phyloP scores from a whole-genome alignment of 2,113 vertebrate species.

The Sigmodon hispidus region DNA sequence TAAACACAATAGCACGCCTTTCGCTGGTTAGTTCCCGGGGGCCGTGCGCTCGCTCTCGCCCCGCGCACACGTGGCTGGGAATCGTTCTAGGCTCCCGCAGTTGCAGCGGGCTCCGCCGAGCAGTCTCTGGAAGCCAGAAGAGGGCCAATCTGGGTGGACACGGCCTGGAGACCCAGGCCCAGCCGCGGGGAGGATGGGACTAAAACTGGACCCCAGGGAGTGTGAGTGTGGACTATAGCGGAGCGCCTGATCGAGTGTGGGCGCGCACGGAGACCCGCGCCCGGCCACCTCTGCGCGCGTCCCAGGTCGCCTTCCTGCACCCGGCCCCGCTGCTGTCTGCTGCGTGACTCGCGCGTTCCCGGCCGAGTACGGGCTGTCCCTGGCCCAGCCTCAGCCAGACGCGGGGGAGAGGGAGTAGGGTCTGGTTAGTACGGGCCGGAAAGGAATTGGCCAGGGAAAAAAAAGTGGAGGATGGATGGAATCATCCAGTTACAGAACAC shows the following conservation, averaged over 20 bases:
- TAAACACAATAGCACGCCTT: not conserved
- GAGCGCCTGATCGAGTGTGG: not conserved
- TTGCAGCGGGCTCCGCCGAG: not conserved
- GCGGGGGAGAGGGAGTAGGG: slow-evolving; percentile 40
- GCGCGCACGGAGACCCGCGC: not conserved
- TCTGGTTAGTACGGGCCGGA: slow-evolving; percentile 25
- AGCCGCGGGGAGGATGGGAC: not conserved
- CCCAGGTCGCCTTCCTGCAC: not conserved
- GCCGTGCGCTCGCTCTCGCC: not conserved
- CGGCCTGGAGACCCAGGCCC: not conserved
- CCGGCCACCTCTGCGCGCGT: not conserved
- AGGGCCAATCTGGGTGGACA: not conserved
- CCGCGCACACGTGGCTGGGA: not conserved
- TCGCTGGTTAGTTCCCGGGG: not conserved
- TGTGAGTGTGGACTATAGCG: not conserved
- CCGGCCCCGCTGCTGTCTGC: not conserved
- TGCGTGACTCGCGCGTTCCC: slow-evolving; percentile 15
- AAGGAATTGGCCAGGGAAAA: not conserved
- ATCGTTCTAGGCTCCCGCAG: slow-evolving; percentile 51
- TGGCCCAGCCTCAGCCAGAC: slow-evolving; percentile 64
- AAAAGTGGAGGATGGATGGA: not conserved
- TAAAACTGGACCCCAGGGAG: not conserved
- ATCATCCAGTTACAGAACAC: not conserved
- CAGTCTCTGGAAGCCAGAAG: not conserved
- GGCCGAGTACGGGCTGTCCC: slow-evolving; percentile 49